Conservation (phyloP, 2,797 vertebrate species). For the Pangasius mekongensis region DNA sequence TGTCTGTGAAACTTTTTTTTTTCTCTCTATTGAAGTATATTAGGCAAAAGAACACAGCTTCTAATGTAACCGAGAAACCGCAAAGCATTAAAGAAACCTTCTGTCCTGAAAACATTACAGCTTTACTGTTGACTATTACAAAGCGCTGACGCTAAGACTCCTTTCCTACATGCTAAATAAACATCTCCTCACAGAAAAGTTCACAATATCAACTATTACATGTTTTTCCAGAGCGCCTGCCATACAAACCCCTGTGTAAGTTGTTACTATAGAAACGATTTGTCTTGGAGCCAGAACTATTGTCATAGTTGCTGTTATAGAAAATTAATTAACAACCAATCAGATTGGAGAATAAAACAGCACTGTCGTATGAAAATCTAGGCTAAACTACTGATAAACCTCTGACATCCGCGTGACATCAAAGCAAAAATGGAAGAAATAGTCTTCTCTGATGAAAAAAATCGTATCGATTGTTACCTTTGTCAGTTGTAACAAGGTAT, state of each 20-base stretch:
- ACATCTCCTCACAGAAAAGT: background rate
- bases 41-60: background rate
- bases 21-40: background rate
- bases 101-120: background rate
- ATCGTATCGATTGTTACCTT: background rate
- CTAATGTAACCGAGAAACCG: background rate
- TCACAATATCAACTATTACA: background rate
- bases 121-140: background rate
- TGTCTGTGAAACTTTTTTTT: background rate
- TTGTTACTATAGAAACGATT: background rate
- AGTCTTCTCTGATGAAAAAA: background rate
- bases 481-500: background rate
- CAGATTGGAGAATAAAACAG: background rate
- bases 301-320: background rate
- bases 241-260: background rate
- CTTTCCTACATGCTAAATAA: background rate
- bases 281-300: too few species aligned
- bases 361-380: background rate
- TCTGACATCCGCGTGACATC: background rate
- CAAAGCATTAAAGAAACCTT: background rate
- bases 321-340: background rate
- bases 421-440: background rate
- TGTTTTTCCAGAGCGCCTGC: background rate
- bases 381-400: background rate
- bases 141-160: background rate